Evolutionary conservation across 1,140 invertebrate genomes (phyloP), one percentile per base, ranked within the genome.

Genomic region (Tachypleus tridentatus): DNA sequence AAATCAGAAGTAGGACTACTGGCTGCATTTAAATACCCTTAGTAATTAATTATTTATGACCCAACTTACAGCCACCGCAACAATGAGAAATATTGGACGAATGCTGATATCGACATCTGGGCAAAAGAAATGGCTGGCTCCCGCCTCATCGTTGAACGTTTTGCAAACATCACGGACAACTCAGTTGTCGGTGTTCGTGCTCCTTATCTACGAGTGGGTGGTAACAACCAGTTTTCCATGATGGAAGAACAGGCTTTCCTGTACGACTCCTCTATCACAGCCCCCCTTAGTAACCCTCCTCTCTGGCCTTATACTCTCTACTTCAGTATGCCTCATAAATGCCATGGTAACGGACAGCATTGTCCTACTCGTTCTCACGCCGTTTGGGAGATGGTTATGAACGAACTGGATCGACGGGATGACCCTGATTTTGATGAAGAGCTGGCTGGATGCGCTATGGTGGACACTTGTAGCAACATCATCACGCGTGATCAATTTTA

Each of bases 311-410:
- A 94, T 81, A 96, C 91, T 4, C 79, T 95, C 8, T 93, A 93
- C 80, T 95, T 92, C 85, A 82, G 89, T 49, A 93, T 94, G 89
- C 91, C 91, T 2, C 90, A 93, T 76, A 93, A 91, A 75, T 94
- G 91, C 75, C 91, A 93, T 75, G 91, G 91, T 57, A 60, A 58
- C 5, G 56, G 63, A 29, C 63, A 67, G 53, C 60, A 68, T 50
- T 68, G 91, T 73, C 91, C 92, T 47, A 91, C 88, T 50, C 81
- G 89, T 72, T 90, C 87, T 68, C 91, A 93, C 72, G 90, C 91
- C 53, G 88, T 94, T 56, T 95, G 91, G 91, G 91, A 95, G 79
- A 93, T 95, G 84, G 91, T 94, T 49, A 93, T 95, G 88, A 95
- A 94, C 77, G 91, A 94, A 76, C 77, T 95, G 69, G 91, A 95